phyloP scores from a whole-genome alignment of 2,888 invertebrate species.

The Herminia tarsipennalis region DNA sequence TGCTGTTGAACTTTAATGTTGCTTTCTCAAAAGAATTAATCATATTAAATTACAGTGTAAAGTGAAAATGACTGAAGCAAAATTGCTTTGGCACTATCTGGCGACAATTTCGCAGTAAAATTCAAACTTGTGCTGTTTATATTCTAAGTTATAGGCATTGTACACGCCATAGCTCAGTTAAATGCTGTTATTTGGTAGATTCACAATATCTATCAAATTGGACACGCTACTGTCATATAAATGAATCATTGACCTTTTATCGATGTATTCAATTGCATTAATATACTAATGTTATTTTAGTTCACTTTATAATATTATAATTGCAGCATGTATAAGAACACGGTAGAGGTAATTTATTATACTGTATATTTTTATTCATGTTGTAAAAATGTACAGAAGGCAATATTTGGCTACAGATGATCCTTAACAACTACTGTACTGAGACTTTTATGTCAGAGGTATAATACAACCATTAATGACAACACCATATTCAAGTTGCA shows the following conservation, averaged over 20 bases:
- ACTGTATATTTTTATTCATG: too few relatives aligned
- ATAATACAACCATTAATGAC: too few relatives aligned
- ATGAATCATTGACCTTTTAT: slow-evolving; percentile 34
- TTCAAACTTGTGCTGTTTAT: slow-evolving; percentile 45
- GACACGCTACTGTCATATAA: slow-evolving; percentile 38
- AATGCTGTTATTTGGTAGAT: slow-evolving; percentile 36
- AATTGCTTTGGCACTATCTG: slow-evolving; percentile 40
- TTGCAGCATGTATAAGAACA: too few relatives aligned
- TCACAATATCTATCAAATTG: slow-evolving; percentile 36
- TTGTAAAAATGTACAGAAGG: too few relatives aligned
- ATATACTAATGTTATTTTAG: neutral
- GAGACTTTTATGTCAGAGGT: too few relatives aligned
- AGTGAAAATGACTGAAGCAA: slow-evolving; percentile 34
- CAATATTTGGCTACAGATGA: too few relatives aligned
- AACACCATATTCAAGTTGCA: too few relatives aligned
- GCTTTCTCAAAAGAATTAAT: slow-evolving; percentile 3
- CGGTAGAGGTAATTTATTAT: too few relatives aligned
- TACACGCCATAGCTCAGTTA: slow-evolving; percentile 34
- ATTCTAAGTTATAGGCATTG: slow-evolving; percentile 35
- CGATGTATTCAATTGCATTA: slow-evolving; percentile 6
- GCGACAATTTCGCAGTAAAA: slow-evolving; percentile 43
- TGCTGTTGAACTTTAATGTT: too few relatives aligned
- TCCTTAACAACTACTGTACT: too few relatives aligned
- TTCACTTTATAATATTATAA: too few relatives aligned
- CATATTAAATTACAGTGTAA: slow-evolving; percentile 35